Base-by-base conservation (phyloP, 1,140 invertebrate genomes). In the Saccostrea echinata region DNA sequence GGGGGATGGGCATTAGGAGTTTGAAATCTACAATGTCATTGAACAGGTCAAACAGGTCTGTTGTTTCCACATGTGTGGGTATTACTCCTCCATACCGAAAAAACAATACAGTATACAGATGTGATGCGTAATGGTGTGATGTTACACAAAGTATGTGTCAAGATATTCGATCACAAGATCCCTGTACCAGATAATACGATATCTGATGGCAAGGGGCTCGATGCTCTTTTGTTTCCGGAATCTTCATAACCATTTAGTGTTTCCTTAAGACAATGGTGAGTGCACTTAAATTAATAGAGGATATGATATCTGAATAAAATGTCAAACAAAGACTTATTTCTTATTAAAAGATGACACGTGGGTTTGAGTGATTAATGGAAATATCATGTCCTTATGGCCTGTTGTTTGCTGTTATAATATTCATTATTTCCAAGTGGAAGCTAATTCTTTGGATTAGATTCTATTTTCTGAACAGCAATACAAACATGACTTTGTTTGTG, bases 321-420 rank as follows among this genome's bases (percentile, higher is more conserved):
- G 68, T 27, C 68, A 76, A 76, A 76, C 68, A 76, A 76, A 76
- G 24, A 27, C 27, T 33, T 33, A 76, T 30, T 76, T 76, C 30
- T 16, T 76, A 76, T 76, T 76, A 76, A 76, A 76, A 76, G 68
- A 76, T 76, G 68, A 76, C 68, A 76, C 68, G 68, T 76, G 68
- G 68, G 16, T 30, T 76, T 76, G 68, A 76, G 68, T 76, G 68
- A 76, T 76, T 76, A 76, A 76, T 76, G 68, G 68, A 76, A 30
- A 76, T 76, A 30, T 76, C 68, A 16, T 76, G 68, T 76, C 68
- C 8, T 33, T 33, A 16, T 30, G 27, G 30, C 24, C 24, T 76
- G 11, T 30, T 33, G 68, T 76, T 76, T 76, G 68, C 27, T 18
- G 68, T 43, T 43, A 43, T 43, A 43, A 43, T 43, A 43, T 43